A percentile compares a stretch with the other conserved stretches of the same genome.
These are phyloP conservation scores for Sebastes iracundus DNA, from an alignment of 2,797 vertebrate species.

Conservation along the genomic window DNA sequence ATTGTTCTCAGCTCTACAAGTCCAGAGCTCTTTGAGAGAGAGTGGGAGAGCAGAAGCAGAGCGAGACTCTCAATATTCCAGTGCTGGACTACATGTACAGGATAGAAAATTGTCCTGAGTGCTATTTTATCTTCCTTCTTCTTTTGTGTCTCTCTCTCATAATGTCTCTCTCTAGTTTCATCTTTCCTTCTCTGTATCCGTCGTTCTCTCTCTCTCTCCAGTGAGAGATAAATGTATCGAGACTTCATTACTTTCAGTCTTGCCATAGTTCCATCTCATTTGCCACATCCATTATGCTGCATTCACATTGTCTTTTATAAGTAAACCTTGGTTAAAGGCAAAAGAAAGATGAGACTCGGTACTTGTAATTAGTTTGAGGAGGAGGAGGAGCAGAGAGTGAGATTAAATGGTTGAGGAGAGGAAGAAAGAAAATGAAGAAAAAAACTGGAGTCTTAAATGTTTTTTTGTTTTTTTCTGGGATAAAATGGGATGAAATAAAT, in stretches of 20 bases:
- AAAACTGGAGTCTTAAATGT: neutral
- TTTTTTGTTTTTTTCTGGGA: neutral
- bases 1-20: neutral
- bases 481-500: neutral
- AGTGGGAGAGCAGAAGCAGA: neutral
- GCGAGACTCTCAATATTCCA: neutral
- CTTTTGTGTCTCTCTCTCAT: neutral
- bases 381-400: neutral
- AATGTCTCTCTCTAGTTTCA: conserved; percentile 12
- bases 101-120: neutral
- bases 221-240: conserved; percentile 4
- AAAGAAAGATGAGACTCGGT: neutral
- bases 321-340: conserved; percentile 22
- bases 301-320: conserved; percentile 1
- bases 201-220: neutral
- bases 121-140: neutral
- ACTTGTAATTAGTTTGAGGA: neutral
- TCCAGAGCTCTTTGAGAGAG: neutral
- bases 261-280: conserved; percentile 2
- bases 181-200: neutral
- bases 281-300: conserved; percentile 18
- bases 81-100: neutral
- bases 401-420: neutral
- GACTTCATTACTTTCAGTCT: conserved; percentile 23
- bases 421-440: neutral